A percentile compares a stretch with the other conserved stretches of the same genome.
These are phyloP conservation scores for Hoplias malabaricus DNA, from an alignment of 2,113 vertebrate genomes.

Conservation along the genomic window DNA sequence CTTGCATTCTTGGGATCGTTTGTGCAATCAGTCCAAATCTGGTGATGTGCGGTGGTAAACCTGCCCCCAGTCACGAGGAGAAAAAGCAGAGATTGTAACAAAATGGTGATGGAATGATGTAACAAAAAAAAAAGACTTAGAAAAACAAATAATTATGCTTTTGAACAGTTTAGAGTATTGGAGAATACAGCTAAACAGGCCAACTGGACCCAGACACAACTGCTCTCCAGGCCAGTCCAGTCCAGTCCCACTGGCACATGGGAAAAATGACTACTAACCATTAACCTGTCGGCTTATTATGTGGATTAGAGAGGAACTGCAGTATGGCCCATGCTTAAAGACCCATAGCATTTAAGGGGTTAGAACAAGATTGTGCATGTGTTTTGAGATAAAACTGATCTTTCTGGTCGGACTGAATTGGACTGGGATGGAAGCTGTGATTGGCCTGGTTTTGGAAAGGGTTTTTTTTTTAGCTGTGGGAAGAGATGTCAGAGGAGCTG, in stretches of 20 bases:
- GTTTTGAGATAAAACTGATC: neutral
- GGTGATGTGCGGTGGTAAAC: neutral
- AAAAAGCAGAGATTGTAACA: neutral
- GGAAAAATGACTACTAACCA: neutral
- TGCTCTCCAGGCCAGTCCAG: slow-evolving; percentile 7
- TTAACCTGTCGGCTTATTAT: neutral
- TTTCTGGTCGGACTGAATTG: neutral
- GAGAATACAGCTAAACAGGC: slow-evolving; percentile 7
- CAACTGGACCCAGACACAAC: slow-evolving; percentile 6
- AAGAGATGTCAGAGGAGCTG: slow-evolving; percentile 94
- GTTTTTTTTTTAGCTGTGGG: slow-evolving; percentile 78
- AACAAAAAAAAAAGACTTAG: neutral
- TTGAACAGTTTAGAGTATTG: neutral
- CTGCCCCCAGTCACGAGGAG: neutral
- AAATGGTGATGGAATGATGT: neutral
- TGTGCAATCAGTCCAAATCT: neutral
- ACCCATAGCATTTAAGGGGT: neutral
- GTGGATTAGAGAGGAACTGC: neutral
- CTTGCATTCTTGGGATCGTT: neutral
- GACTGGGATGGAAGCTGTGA: neutral
- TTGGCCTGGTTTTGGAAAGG: slow-evolving; percentile 46
- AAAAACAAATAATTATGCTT: neutral
- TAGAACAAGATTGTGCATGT: neutral
- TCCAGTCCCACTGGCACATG: neutral
- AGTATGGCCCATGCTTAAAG: neutral